Conservation (phyloP, 2,797 vertebrate species). For the Triplophysa bombifrons region DNA sequence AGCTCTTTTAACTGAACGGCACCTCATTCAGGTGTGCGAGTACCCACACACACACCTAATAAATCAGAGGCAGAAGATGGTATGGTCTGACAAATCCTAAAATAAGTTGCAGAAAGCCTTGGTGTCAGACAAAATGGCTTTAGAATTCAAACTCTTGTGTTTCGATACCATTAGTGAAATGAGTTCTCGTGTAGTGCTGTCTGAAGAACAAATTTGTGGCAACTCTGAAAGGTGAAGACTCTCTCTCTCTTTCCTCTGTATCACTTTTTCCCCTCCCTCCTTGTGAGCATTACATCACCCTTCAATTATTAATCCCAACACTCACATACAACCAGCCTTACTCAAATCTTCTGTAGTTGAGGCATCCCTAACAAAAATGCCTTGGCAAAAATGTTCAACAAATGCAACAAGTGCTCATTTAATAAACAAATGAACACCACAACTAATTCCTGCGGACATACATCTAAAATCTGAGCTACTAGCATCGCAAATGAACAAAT, state of each 20-base stretch:
- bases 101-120: slow-evolving; percentile 19
- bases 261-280: slow-evolving; percentile 4
- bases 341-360: slow-evolving; percentile 54
- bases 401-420: slow-evolving; percentile 35
- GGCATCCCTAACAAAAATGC: slow-evolving; percentile 68
- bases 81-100: slow-evolving; percentile 41
- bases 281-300: slow-evolving; percentile 54
- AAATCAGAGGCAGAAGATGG: slow-evolving; percentile 18
- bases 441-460: background rate
- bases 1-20: slow-evolving; percentile 37
- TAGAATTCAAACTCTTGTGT: slow-evolving; percentile 28
- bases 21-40: slow-evolving; percentile 25
- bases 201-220: slow-evolving; percentile 16
- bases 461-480: background rate
- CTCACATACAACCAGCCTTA: slow-evolving; percentile 55
- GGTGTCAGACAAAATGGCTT: slow-evolving; percentile 39
- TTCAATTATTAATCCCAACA: slow-evolving; percentile 73
- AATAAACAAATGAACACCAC: slow-evolving; percentile 2
- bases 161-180: slow-evolving; percentile 32
- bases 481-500: background rate
- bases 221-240: slow-evolving; percentile 37
- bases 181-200: slow-evolving; percentile 15
- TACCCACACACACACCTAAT: slow-evolving; percentile 12
- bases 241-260: background rate
- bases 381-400: slow-evolving; percentile 64